A percentile compares a stretch with the other conserved stretches of the same genome.
Evolutionary conservation across 2,113 vertebrate genomes (phyloP).

Genomic region (Channa argus): DNA sequence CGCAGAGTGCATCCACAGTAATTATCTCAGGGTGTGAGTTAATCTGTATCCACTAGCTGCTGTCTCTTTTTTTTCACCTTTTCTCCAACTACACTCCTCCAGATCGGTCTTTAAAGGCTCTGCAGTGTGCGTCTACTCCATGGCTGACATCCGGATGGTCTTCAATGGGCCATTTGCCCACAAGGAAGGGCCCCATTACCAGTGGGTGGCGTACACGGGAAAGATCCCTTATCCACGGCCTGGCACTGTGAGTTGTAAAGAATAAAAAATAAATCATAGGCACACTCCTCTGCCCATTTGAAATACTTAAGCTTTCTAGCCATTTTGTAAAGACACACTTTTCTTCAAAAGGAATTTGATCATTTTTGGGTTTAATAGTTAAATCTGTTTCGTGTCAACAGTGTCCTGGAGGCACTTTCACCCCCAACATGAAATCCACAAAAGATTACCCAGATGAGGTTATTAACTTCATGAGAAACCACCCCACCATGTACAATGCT

Average conservation of each 20-base stretch:
- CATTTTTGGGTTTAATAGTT: constrained; percentile 32
- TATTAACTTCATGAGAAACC: constrained; percentile 98
- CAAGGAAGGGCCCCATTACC: constrained; percentile 98
- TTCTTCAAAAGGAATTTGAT: constrained; percentile 2
- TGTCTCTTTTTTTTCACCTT: constrained; percentile 34
- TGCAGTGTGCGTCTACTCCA: constrained; percentile 97
- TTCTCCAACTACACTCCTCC: constrained; percentile 32
- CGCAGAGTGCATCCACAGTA: constrained; percentile 39
- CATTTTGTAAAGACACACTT: constrained; percentile 2
- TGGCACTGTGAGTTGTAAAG: constrained; percentile 89
- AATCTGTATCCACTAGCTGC: constrained; percentile 27
- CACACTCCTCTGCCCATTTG: background rate
- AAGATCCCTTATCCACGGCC: constrained; percentile 98
- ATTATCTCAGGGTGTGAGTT: constrained; percentile 60
- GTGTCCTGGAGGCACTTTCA: constrained; percentile 98
- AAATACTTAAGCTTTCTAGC: background rate
- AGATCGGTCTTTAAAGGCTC: constrained; percentile 98
- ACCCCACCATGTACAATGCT: constrained; percentile 96
- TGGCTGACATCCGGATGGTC: constrained; percentile 98
- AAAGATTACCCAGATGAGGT: constrained; percentile 99
- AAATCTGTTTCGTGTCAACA: constrained; percentile 58
- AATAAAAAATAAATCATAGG: background rate
- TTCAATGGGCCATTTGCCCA: constrained; percentile 98
- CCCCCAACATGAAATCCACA: constrained; percentile 97
- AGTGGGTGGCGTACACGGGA: constrained; percentile 97